Evolutionary conservation across 2,888 invertebrate species (phyloP).

Genomic region (Scaeva pyrastri): DNA sequence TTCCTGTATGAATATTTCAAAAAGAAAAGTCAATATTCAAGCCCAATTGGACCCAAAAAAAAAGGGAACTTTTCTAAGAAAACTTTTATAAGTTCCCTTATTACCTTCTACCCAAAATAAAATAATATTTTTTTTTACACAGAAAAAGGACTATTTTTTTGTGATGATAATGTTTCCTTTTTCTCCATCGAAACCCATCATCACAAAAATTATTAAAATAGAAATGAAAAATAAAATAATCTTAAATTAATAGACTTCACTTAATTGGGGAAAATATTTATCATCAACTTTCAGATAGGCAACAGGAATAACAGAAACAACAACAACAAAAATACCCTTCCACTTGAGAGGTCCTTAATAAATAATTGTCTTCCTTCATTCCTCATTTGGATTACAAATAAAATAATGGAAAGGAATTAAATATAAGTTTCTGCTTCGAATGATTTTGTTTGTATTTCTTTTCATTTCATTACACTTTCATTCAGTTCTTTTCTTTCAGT

Average conservation of each 20-base stretch:
- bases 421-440: slow-evolving; percentile 11
- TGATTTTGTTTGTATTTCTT: slow-evolving; percentile 20
- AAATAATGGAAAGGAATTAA: slow-evolving; percentile 22
- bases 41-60: no score
- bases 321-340: background rate
- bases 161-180: no score
- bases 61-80: no score
- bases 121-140: no score
- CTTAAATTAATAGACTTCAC: slow-evolving; percentile 23
- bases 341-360: slow-evolving; percentile 12
- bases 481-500: slow-evolving; percentile 3
- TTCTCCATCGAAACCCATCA: no score
- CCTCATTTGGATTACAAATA: background rate
- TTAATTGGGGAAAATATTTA: slow-evolving; percentile 30
- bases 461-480: slow-evolving; percentile 18
- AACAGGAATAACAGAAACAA: background rate
- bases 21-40: no score
- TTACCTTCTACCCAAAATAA: no score
- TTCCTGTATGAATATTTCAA: no score
- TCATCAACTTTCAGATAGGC: slow-evolving; percentile 2
- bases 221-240: background rate
- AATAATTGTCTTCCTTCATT: background rate
- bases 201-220: no score
- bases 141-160: no score
- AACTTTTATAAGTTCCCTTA: no score